phyloP scores from a whole-genome alignment of 2,888 invertebrate species.

The Diarsia brunnea region DNA sequence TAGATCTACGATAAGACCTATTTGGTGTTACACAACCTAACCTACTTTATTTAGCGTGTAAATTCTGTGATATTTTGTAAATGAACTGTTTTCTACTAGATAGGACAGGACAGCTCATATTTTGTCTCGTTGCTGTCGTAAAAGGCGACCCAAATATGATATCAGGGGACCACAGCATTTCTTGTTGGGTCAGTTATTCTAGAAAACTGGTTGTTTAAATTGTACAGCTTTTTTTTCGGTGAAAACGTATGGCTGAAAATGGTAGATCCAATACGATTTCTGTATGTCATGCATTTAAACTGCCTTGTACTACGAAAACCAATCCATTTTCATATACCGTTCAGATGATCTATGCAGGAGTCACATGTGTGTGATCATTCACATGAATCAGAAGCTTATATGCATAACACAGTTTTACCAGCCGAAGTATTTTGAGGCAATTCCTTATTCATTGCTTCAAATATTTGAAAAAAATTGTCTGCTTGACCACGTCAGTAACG shows the following conservation, averaged over 20 bases:
- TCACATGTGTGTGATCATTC: neutral
- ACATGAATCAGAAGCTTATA: neutral
- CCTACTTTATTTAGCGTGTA: conserved; percentile 40
- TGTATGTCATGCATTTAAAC: conserved; percentile 15
- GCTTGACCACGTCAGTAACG: too few species aligned
- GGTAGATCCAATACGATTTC: neutral
- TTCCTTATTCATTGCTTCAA: neutral
- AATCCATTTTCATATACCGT: neutral
- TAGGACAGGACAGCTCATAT: neutral
- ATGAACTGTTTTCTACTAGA: conserved; percentile 21
- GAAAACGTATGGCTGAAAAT: neutral
- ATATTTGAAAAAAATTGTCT: neutral
- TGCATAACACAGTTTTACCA: neutral
- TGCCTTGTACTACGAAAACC: neutral
- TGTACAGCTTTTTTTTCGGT: neutral
- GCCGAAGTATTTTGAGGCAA: neutral
- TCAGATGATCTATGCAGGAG: neutral
- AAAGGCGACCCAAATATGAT: conserved; percentile 30
- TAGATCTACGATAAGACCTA: conserved; percentile 35
- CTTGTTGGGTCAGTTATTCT: conserved; percentile 4
- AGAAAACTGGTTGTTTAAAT: conserved; percentile 9
- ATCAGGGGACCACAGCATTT: conserved; percentile 31
- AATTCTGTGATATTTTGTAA: conserved; percentile 39
- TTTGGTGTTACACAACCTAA: conserved; percentile 37
- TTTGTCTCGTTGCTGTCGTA: conserved; percentile 17